Evolutionary conservation across 2,113 vertebrate species (phyloP).

Genomic region (Spea bombifrons): DNA sequence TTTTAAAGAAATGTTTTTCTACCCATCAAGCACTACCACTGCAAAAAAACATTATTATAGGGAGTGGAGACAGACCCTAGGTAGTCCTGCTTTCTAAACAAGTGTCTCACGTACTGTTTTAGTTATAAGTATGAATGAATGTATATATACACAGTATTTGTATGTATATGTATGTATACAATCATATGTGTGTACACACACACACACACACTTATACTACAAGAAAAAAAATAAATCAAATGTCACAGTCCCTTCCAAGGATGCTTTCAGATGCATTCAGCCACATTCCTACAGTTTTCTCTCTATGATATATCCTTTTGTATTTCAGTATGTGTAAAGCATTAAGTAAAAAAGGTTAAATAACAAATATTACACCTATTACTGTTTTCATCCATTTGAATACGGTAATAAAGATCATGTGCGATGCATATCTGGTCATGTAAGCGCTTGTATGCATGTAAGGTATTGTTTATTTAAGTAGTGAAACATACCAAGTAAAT

Average conservation of each 20-base stretch:
- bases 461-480: no score
- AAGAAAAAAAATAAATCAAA: slow-evolving; percentile 36
- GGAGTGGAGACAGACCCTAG: slow-evolving; percentile 43
- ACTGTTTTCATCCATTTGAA: no score
- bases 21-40: slow-evolving; percentile 48
- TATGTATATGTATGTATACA: slow-evolving; percentile 30
- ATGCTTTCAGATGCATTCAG: not conserved
- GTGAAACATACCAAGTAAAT: no score
- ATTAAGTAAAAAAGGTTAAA: not conserved
- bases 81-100: slow-evolving; percentile 46
- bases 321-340: not conserved
- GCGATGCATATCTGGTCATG: no score
- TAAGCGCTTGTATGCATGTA: no score
- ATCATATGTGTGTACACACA: slow-evolving; percentile 31
- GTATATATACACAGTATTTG: slow-evolving; percentile 19
- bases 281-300: not conserved
- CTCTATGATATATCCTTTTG: not conserved
- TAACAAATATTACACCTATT: not conserved
- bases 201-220: slow-evolving; percentile 38
- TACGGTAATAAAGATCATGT: no score
- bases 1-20: slow-evolving; percentile 49
- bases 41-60: slow-evolving; percentile 49
- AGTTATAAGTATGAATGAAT: slow-evolving; percentile 40
- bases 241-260: slow-evolving; percentile 19
- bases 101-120: slow-evolving; percentile 44